phyloP scores from a whole-genome alignment of 2,888 invertebrate genomes.

The Drosophila aldrichi region DNA sequence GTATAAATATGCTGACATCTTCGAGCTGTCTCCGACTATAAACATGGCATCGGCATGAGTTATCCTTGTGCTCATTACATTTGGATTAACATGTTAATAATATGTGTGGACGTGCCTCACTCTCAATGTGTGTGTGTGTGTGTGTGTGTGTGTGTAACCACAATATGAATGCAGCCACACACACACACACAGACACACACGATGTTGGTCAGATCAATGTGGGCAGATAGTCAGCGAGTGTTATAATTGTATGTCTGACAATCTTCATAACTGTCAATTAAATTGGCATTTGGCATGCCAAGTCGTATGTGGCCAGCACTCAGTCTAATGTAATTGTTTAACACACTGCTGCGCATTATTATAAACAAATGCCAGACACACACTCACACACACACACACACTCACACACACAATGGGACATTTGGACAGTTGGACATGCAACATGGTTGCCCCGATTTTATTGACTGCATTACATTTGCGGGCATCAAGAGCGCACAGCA shows the following conservation, averaged over 20 bases:
- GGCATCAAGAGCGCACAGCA: not conserved
- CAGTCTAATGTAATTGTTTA: conserved; percentile 72
- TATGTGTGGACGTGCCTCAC: conserved; percentile 30
- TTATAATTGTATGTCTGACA: conserved; percentile 78
- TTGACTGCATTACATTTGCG: conserved; percentile 66
- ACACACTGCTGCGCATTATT: conserved; percentile 72
- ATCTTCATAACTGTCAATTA: conserved; percentile 82
- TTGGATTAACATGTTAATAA: conserved; percentile 76
- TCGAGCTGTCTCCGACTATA: conserved; percentile 24
- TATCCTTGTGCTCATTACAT: conserved; percentile 76
- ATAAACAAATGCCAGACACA: conserved; percentile 61
- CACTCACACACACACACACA: conserved; percentile 28
- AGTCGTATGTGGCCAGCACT: conserved; percentile 31
- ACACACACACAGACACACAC: conserved; percentile 7
- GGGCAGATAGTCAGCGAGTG: conserved; percentile 61
- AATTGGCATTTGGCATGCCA: conserved; percentile 62
- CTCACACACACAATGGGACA: conserved; percentile 13
- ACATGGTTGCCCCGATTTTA: conserved; percentile 65
- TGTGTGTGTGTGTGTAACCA: conserved; percentile 2
- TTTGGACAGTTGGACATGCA: conserved; percentile 45
- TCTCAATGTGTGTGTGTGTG: conserved; percentile 2
- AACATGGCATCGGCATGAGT: conserved; percentile 58
- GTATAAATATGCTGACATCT: not conserved
- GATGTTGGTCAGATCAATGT: conserved; percentile 51
- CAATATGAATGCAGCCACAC: conserved; percentile 7